Percentiles rank a stretch among this genome's conserved stretches.
These are phyloP conservation scores for Trichogramma pretiosum DNA, from an alignment of 1,140 invertebrate species.

Conservation along the genomic window DNA sequence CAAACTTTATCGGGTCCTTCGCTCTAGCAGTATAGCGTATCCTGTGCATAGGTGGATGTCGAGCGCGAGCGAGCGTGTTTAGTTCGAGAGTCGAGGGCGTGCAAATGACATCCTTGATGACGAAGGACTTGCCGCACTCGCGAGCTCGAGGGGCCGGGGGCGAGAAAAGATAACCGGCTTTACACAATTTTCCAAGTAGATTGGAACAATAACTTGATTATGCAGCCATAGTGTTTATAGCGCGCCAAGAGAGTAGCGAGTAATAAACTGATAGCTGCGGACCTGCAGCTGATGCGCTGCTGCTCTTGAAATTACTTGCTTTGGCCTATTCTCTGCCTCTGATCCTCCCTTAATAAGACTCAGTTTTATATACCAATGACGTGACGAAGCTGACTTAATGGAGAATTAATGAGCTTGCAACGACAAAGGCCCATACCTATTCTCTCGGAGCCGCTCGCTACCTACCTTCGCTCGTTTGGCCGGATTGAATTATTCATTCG, in stretches of 20 bases:
- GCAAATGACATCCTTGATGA: slow-evolving; percentile 14
- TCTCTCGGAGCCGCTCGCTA: no score
- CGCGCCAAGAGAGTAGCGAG: neutral
- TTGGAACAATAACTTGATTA: slow-evolving; percentile 20
- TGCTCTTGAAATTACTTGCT: slow-evolving; percentile 3
- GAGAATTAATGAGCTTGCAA: neutral
- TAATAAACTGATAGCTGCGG: no score
- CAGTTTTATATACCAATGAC: no score
- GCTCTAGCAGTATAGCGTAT: no score
- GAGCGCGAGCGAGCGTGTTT: neutral
- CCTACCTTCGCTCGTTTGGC: no score
- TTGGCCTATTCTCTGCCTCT: neutral
- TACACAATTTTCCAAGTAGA: slow-evolving; percentile 19
- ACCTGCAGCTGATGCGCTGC: neutral
- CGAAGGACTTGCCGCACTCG: neutral
- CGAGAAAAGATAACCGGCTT: slow-evolving; percentile 6
- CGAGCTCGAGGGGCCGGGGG: neutral
- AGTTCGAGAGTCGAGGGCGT: no score
- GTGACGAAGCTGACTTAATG: no score
- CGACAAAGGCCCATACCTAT: no score
- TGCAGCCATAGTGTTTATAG: neutral
- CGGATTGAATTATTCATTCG: no score
- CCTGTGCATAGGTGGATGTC: neutral
- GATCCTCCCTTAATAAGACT: neutral
- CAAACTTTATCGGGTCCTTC: neutral